Percentiles rank a stretch among this genome's conserved stretches.
These are phyloP conservation scores for Dryomyza anilis DNA, from an alignment of 2,888 invertebrate species.

Conservation along the genomic window DNA sequence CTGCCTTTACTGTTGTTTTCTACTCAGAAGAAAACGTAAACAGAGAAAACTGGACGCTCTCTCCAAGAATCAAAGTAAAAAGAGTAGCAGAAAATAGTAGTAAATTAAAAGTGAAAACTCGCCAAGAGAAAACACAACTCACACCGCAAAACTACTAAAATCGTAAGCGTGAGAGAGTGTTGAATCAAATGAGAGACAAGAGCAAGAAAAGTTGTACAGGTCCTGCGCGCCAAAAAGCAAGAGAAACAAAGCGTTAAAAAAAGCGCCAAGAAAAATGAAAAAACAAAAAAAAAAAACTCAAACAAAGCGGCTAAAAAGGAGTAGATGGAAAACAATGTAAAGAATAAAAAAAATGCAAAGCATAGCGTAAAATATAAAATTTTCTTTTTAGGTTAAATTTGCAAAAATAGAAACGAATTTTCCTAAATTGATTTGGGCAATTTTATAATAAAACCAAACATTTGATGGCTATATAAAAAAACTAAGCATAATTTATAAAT, in stretches of 20 bases:
- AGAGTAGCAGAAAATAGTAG: conserved; percentile 21
- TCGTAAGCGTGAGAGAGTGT: not conserved
- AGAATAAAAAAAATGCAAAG: no score
- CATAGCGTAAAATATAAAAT: no score
- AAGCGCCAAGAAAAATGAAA: not conserved
- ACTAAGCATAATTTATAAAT: no score
- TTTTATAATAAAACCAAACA: no score
- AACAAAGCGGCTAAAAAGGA: not conserved
- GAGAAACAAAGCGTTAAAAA: not conserved
- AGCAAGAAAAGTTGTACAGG: conserved; percentile 19
- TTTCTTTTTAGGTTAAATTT: no score
- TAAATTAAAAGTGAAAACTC: conserved; percentile 19
- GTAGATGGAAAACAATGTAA: not conserved
- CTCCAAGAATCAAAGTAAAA: conserved; percentile 15
- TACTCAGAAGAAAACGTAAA: conserved; percentile 21
- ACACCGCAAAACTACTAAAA: not conserved
- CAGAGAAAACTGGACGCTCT: conserved; percentile 12
- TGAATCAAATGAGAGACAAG: conserved; percentile 30
- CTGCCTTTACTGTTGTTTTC: not conserved
- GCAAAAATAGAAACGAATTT: no score
- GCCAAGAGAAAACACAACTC: not conserved
- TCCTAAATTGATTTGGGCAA: no score
- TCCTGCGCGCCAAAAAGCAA: conserved; percentile 17
- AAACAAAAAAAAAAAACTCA: not conserved
- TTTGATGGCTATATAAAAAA: no score